Evolutionary conservation across 2,888 invertebrate species (phyloP).

Genomic region (Eilema griseolum): DNA sequence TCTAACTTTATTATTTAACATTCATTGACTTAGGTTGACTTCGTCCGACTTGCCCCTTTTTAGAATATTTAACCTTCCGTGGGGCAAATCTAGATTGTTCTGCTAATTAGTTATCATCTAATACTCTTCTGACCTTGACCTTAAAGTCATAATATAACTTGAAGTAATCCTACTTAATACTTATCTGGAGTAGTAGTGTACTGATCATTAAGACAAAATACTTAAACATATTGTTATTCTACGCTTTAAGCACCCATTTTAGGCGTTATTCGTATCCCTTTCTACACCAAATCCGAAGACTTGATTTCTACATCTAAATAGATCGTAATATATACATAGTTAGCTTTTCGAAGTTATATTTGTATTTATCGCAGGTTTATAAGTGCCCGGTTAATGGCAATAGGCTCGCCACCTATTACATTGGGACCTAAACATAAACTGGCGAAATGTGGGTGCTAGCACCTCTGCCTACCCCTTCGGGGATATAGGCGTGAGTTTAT

Average conservation of each 20-base stretch:
- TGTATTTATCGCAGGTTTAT: too few species aligned
- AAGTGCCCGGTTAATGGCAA: too few species aligned
- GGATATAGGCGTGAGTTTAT: too few species aligned
- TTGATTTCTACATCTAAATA: neutral
- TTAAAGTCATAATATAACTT: neutral
- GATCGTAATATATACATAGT: neutral
- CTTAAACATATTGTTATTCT: constrained; percentile 3
- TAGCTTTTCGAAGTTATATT: too few species aligned
- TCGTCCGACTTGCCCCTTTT: neutral
- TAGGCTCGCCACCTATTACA: too few species aligned
- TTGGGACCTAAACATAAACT: too few species aligned
- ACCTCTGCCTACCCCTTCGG: too few species aligned
- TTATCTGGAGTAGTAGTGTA: neutral
- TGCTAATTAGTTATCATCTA: neutral
- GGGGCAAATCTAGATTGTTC: neutral
- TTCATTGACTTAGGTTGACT: neutral
- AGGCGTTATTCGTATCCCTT: constrained; percentile 32
- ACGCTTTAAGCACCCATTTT: constrained; percentile 29
- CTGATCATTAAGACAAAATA: neutral
- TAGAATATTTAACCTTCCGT: neutral
- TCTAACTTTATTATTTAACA: neutral
- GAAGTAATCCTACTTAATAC: neutral
- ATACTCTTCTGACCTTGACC: neutral
- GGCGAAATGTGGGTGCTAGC: too few species aligned
- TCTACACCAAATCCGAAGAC: neutral